Conservation (phyloP, 1,140 invertebrate genomes). For the Micrasema longulum region DNA sequence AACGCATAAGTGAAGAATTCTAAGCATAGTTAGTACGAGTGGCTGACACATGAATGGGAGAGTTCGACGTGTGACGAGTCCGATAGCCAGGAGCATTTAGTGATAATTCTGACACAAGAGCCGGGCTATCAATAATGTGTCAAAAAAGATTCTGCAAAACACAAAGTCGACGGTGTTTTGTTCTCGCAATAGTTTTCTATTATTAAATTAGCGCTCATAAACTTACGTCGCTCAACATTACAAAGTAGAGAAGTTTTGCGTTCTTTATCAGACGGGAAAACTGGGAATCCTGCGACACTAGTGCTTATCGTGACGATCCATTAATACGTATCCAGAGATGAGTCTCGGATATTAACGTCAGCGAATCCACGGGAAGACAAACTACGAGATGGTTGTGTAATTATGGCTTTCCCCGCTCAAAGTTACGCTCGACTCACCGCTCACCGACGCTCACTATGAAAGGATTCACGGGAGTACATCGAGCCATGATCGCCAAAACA, state of each 20-base stretch:
- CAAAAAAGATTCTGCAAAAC: too few relatives aligned
- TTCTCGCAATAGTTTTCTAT: neutral
- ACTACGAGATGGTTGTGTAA: constrained; percentile 33
- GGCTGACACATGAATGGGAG: too few relatives aligned
- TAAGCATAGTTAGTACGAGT: too few relatives aligned
- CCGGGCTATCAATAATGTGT: too few relatives aligned
- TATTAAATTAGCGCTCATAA: constrained; percentile 14
- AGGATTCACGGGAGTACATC: constrained; percentile 31
- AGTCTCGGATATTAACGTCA: constrained; percentile 27
- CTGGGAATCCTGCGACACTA: neutral
- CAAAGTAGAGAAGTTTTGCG: constrained; percentile 17
- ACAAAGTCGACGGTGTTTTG: too few relatives aligned
- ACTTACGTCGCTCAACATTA: constrained; percentile 19
- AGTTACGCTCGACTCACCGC: constrained; percentile 31
- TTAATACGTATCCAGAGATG: constrained; percentile 34
- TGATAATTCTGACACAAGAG: too few relatives aligned
- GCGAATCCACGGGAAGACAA: constrained; percentile 20
- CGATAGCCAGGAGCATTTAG: too few relatives aligned
- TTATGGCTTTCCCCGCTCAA: constrained; percentile 31
- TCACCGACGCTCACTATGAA: constrained; percentile 19
- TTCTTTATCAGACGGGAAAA: neutral
- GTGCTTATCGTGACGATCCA: constrained; percentile 19
- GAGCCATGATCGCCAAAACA: too few relatives aligned
- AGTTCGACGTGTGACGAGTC: too few relatives aligned
- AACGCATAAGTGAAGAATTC: too few relatives aligned